Evolutionary conservation across 2,888 invertebrate species (phyloP).

Genomic region (Rhodophaea formosa): DNA sequence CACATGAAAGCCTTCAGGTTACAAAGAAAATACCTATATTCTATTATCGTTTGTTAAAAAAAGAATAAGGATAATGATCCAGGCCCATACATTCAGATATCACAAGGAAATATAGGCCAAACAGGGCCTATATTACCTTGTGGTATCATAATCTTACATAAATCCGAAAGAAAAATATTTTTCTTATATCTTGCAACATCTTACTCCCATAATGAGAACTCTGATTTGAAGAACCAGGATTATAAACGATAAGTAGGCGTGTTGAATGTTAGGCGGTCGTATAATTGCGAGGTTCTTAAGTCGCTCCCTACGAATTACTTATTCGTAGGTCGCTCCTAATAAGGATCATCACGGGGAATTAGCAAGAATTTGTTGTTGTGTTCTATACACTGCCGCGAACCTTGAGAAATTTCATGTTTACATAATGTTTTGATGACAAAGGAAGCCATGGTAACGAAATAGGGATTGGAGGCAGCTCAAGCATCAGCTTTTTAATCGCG

Average conservation of each 20-base stretch:
- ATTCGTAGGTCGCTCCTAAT: constrained; percentile 75
- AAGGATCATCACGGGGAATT: constrained; percentile 77
- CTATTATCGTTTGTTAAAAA: no score
- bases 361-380: constrained; percentile 75
- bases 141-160: no score
- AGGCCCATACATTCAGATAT: no score
- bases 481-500: background rate
- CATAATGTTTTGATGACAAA: background rate
- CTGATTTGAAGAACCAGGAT: constrained; percentile 3
- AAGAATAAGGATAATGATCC: no score
- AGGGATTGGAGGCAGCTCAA: background rate
- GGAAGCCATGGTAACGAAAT: background rate
- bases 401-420: constrained; percentile 7
- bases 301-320: no score
- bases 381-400: constrained; percentile 41
- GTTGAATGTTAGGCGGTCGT: constrained; percentile 30
- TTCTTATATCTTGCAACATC: no score
- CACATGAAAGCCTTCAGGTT: no score
- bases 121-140: no score
- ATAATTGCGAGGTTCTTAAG: constrained; percentile 78
- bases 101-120: no score
- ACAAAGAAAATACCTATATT: no score
- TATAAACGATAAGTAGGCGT: constrained; percentile 9
- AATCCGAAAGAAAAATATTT: no score
- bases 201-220: constrained; percentile 2